A percentile compares a stretch with the other conserved stretches of the same genome.
phyloP scores from a whole-genome alignment of 2,888 invertebrate species.

The Junonia oenone region DNA sequence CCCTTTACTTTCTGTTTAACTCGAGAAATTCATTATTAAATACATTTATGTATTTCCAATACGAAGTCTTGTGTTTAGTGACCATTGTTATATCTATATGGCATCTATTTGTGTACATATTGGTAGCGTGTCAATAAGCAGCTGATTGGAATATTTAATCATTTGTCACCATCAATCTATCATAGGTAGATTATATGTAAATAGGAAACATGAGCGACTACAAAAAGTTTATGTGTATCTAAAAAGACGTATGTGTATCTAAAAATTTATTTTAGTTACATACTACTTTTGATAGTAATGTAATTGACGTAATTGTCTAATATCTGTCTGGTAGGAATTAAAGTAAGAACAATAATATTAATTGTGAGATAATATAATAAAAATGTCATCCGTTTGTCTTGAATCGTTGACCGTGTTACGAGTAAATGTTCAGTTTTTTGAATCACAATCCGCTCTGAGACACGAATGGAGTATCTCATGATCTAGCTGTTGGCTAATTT shows the following conservation, averaged over 20 bases:
- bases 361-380: background rate
- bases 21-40: background rate
- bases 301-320: no score
- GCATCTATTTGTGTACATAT: constrained; percentile 5
- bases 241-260: no score
- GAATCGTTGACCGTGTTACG: background rate
- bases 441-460: constrained; percentile 1
- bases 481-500: constrained; percentile 20
- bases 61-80: background rate
- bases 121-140: constrained; percentile 8
- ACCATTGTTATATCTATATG: constrained; percentile 21
- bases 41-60: background rate
- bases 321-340: background rate
- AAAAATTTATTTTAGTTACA: no score
- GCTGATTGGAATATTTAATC: constrained; percentile 16
- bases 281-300: no score
- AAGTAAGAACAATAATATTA: no score
- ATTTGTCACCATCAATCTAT: background rate
- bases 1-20: background rate
- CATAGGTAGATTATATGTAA: no score
- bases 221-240: no score
- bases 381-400: background rate
- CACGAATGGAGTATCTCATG: constrained; percentile 12
- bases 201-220: background rate
- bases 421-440: background rate